phyloP scores from a whole-genome alignment of 2,797 vertebrate species.

The Antennarius maculatus region DNA sequence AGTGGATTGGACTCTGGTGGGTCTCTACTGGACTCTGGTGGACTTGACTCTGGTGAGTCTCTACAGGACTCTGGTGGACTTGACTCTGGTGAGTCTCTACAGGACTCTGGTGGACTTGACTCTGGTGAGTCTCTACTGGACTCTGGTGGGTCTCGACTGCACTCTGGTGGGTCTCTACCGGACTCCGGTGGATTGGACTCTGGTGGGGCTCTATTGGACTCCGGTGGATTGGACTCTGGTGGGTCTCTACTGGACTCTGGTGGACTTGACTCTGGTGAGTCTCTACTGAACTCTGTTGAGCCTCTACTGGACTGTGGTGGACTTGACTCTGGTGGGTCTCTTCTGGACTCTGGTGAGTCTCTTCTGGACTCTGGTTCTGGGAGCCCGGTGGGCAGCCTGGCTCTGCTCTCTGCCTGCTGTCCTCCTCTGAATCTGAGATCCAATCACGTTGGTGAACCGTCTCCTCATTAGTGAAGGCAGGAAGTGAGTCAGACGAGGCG shows the following conservation, averaged over 20 bases:
- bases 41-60: not conserved
- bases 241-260: not conserved
- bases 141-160: not conserved
- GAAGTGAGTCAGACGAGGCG: slow-evolving; percentile 55
- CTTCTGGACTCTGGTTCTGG: slow-evolving; percentile 1
- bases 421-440: slow-evolving; percentile 25
- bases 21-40: not conserved
- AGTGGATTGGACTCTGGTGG: not conserved
- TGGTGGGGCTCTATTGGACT: not conserved
- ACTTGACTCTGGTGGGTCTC: no score
- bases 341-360: not conserved
- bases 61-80: not conserved
- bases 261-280: no score
- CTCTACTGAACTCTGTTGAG: not conserved
- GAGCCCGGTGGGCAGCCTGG: not conserved
- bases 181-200: not conserved
- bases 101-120: not conserved
- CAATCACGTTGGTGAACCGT: slow-evolving; percentile 21
- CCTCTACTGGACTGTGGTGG: not conserved
- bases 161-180: not conserved
- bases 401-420: not conserved
- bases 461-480: slow-evolving; percentile 27
- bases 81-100: not conserved
- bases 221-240: not conserved
- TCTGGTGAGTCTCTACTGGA: not conserved